phyloP scores from a whole-genome alignment of 1,140 invertebrate genomes.

The Dreissena polymorpha region DNA sequence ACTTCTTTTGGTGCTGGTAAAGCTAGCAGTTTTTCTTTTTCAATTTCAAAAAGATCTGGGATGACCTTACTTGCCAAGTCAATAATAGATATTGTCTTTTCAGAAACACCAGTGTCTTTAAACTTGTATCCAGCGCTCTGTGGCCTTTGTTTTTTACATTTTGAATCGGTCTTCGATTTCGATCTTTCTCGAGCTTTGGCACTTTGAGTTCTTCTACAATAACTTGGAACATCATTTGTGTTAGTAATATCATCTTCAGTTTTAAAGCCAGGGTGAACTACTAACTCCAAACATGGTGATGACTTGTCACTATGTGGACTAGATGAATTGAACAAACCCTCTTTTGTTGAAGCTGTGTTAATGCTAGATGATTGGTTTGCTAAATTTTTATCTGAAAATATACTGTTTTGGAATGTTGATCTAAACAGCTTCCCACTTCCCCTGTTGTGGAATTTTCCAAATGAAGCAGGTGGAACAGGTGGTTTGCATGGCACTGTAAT shows the following conservation, averaged over 20 bases:
- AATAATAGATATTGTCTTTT: slow-evolving; percentile 28
- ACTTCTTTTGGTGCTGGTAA: slow-evolving; percentile 28
- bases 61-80: slow-evolving; percentile 43
- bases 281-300: slow-evolving; percentile 11
- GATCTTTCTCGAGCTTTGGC: slow-evolving; percentile 57
- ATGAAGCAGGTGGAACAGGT: slow-evolving; percentile 45
- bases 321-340: neutral
- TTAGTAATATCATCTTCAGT: neutral
- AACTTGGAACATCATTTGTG: slow-evolving; percentile 11
- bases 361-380: neutral
- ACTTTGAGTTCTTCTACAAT: slow-evolving; percentile 60
- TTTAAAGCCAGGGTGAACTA: slow-evolving; percentile 31
- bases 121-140: slow-evolving; percentile 41
- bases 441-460: slow-evolving; percentile 63
- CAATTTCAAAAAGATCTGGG: slow-evolving; percentile 49
- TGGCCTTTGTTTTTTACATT: slow-evolving; percentile 31
- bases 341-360: neutral
- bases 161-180: neutral
- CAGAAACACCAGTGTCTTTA: slow-evolving; percentile 24
- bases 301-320: neutral
- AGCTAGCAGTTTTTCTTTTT: slow-evolving; percentile 47
- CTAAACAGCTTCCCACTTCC: slow-evolving; percentile 60
- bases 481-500: slow-evolving; percentile 35
- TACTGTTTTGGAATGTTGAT: slow-evolving; percentile 56
- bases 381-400: slow-evolving; percentile 38